A percentile compares a stretch with the other conserved stretches of the same genome.
These are phyloP conservation scores for Cyphomyrmex costatus DNA, from an alignment of 1,140 invertebrate genomes.

Conservation along the genomic window DNA sequence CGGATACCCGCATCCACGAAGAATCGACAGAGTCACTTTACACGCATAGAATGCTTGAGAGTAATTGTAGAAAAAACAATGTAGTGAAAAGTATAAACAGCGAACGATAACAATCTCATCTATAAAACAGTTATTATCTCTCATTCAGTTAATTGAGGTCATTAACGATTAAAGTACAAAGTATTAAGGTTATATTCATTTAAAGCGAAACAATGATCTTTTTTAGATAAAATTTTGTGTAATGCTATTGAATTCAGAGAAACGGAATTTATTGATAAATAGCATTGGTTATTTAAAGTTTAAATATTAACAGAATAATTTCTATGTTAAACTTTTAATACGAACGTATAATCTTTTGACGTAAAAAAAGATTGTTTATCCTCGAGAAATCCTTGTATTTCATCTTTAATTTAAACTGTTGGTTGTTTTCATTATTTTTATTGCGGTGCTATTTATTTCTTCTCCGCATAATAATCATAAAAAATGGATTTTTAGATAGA, in stretches of 20 bases:
- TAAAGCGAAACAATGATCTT: not conserved
- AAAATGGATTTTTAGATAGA: constrained; percentile 10
- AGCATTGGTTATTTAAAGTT: not conserved
- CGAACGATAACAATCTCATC: not conserved
- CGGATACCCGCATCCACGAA: not conserved
- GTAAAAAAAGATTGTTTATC: not conserved
- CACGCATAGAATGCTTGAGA: not conserved
- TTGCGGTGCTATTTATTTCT: constrained; percentile 48
- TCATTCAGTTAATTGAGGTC: not conserved
- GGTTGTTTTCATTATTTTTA: constrained; percentile 79
- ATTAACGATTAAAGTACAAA: not conserved
- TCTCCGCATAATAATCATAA: not conserved
- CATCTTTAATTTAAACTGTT: constrained; percentile 82
- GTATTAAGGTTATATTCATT: not conserved
- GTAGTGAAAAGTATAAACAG: not conserved
- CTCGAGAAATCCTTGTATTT: constrained; percentile 45
- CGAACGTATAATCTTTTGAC: not conserved
- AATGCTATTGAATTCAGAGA: not conserved
- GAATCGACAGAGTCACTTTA: not conserved
- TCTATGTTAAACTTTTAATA: not conserved
- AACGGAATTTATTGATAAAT: not conserved
- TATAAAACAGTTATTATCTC: constrained; percentile 5
- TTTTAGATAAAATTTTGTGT: not conserved
- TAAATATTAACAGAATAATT: constrained; percentile 4
- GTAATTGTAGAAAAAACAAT: not conserved